A percentile compares a stretch with the other conserved stretches of the same genome.
These are phyloP conservation scores for Hemistola chrysoprasaria DNA, from an alignment of 2,888 invertebrate genomes.

Conservation along the genomic window DNA sequence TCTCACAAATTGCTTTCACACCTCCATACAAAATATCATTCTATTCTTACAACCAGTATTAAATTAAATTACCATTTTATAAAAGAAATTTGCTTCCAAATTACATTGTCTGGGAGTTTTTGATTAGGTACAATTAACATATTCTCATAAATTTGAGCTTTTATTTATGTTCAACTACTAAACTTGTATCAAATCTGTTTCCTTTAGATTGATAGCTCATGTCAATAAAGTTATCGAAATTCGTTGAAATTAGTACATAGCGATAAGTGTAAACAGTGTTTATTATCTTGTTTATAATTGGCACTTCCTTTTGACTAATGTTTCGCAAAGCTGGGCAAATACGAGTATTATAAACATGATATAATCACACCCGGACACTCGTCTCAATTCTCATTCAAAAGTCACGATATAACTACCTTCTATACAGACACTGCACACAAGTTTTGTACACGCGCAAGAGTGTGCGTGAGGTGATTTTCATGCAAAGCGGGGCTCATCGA, in stretches of 20 bases:
- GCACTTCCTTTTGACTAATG: too few relatives aligned
- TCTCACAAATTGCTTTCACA: slow-evolving; percentile 20
- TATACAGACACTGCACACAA: too few relatives aligned
- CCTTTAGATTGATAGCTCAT: slow-evolving; percentile 4
- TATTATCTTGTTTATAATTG: too few relatives aligned
- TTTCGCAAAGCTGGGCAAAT: too few relatives aligned
- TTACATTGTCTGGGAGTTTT: slow-evolving; percentile 26
- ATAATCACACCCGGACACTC: too few relatives aligned
- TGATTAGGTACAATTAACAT: slow-evolving; percentile 41
- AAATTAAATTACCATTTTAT: slow-evolving; percentile 23
- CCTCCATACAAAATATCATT: slow-evolving; percentile 11
- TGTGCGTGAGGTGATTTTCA: too few relatives aligned
- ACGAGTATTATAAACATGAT: too few relatives aligned
- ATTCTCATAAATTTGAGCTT: slow-evolving; percentile 37
- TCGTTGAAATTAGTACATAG: neutral
- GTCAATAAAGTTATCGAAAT: slow-evolving; percentile 4
- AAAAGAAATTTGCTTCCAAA: slow-evolving; percentile 26
- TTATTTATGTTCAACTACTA: slow-evolving; percentile 38
- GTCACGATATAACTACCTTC: too few relatives aligned
- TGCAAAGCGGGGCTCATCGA: too few relatives aligned
- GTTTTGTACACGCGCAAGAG: too few relatives aligned
- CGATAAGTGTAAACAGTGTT: too few relatives aligned
- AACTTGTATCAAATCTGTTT: slow-evolving; percentile 30
- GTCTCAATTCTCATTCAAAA: too few relatives aligned
- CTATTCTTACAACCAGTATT: slow-evolving; percentile 21